Conservation (phyloP, 2,888 invertebrate species). For the Papilio protenor region DNA sequence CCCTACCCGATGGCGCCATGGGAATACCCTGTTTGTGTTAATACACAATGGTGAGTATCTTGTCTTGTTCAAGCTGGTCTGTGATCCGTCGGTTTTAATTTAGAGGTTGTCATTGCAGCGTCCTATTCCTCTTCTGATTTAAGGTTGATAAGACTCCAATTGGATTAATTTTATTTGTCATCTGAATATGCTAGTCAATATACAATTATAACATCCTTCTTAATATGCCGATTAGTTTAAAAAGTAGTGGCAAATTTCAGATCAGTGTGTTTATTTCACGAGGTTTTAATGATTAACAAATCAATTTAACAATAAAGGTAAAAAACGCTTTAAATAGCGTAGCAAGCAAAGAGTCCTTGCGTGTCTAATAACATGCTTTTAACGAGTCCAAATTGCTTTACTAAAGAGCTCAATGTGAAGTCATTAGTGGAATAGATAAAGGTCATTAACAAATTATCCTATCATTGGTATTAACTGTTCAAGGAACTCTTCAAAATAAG, state of each 20-base stretch:
- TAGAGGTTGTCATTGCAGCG: no score
- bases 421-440: conserved; percentile 13
- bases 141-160: no score
- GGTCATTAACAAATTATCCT: conserved; percentile 5
- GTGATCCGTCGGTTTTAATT: no score
- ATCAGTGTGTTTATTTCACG: background rate
- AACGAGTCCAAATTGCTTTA: conserved; percentile 1
- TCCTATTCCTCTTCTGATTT: no score
- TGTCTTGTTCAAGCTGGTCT: no score
- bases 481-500: background rate
- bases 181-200: background rate
- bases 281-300: background rate
- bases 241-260: no score
- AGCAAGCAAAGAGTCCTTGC: background rate
- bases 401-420: conserved; percentile 7
- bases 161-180: no score
- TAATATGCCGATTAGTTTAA: background rate
- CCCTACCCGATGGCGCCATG: no score
- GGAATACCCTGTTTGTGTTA: no score
- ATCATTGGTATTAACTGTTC: background rate
- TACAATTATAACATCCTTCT: background rate
- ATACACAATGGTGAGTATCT: no score
- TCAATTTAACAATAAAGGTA: background rate
- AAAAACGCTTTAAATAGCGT: background rate
- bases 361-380: background rate